Evolutionary conservation across 1,140 invertebrate genomes (phyloP).

Genomic region (Holcopasites calliopsidis): DNA sequence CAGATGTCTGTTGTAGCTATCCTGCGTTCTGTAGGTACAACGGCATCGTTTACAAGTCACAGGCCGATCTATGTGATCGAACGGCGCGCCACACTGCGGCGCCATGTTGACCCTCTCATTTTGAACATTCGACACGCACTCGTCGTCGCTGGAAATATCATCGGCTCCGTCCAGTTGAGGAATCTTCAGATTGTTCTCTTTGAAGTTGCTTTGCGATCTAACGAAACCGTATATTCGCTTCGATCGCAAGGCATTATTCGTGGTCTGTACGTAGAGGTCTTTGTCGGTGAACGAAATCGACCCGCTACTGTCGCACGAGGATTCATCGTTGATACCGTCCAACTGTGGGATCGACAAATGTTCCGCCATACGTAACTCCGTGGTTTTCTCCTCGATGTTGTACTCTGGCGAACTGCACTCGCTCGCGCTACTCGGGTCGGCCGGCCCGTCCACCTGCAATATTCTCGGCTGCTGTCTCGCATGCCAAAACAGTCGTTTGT

Average conservation of each 20-base stretch:
- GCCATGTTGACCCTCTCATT: conserved; percentile 70
- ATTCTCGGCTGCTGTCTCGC: conserved; percentile 75
- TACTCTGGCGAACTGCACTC: conserved; percentile 76
- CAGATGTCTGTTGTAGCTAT: conserved; percentile 92
- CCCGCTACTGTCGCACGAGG: conserved; percentile 57
- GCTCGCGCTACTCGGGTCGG: conserved; percentile 79
- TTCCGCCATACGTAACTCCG: conserved; percentile 24
- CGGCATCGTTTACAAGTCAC: conserved; percentile 93
- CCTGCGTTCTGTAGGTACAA: conserved; percentile 92
- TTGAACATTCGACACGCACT: conserved; percentile 64
- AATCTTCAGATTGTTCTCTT: conserved; percentile 75
- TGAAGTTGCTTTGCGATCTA: conserved; percentile 37
- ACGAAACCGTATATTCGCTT: conserved; percentile 50
- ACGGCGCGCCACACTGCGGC: conserved; percentile 59
- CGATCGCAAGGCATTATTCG: conserved; percentile 39
- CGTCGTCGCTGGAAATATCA: conserved; percentile 82
- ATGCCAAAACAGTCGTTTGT: conserved; percentile 76
- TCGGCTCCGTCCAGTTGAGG: conserved; percentile 88
- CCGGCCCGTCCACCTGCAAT: conserved; percentile 83
- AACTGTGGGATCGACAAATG: conserved; percentile 65
- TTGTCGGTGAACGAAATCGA: conserved; percentile 1
- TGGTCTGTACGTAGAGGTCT: conserved; percentile 23
- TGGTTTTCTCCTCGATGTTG: conserved; percentile 66
- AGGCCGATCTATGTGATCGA: conserved; percentile 81
- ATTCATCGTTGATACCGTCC: conserved; percentile 69